Evolutionary conservation across 2,888 invertebrate species (phyloP), one percentile per base, ranked within the genome.

Genomic region (Zaprionus obscuricornis): DNA sequence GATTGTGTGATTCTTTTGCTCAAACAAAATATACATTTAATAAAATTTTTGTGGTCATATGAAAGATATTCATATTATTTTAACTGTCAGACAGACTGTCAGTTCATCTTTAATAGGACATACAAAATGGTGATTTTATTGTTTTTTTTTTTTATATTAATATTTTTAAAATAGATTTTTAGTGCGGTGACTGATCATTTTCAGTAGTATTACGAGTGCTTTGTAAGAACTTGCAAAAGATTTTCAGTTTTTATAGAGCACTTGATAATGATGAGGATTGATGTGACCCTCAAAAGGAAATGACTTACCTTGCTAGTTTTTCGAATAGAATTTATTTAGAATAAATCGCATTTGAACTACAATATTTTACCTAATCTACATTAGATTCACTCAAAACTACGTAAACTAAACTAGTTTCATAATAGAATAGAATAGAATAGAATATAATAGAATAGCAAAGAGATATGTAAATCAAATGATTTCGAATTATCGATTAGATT

Each of bases 371-470:
- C 68, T 69, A 69, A 51, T 17, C 68, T 69, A 69, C 70, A 59
- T 43, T 59, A 59, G 66, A 60, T 59, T 45, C 51, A 49, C 20
- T 69, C 55, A 71, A 71, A 71, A 58, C 71, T 70, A 70, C 67
- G 34, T 17, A 63, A 33, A 66, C 43, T 49, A 58, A 62, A 16
- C 20, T 46, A 62, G 42, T 31, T 42, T 42, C 7, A n/a, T n/a
- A n/a, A n/a, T n/a, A n/a, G n/a, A n/a, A n/a, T n/a, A n/a, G n/a
- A n/a, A n/a, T n/a, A n/a, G n/a, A n/a, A n/a, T n/a, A n/a, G n/a
- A n/a, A n/a, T n/a, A n/a, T n/a, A 43, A 13, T 26, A 29, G 24
- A 56, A 17, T 55, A 56, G 51, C 26, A 52, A n/a, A 50, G 34
- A 59, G 8, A 51, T 20, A n/a, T n/a, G n/a, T n/a, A 47, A 20